Base-by-base conservation (phyloP, 2,888 invertebrate species). In the Deilephila porcellus region DNA sequence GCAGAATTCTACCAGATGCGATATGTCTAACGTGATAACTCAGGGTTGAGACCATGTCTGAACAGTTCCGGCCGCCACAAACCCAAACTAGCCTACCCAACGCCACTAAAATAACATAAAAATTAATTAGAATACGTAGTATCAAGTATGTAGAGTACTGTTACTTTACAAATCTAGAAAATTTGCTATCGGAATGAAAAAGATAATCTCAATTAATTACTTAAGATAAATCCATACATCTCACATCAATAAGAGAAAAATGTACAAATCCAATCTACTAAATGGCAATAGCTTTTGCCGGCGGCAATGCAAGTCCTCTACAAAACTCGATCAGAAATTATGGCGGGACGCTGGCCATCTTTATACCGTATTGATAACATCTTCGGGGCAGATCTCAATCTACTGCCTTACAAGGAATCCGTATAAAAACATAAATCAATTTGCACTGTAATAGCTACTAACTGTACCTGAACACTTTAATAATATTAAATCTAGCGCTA, bases 401-500 rank as follows among this genome's bases (percentile, higher is more conserved):
- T 67, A 67, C 14, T 20, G 25, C 45, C 45, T 67, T 45, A 25
- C 45, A 67, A 67, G 64, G 45, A 67, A 67, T 45, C 25, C 45
- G 14, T 29, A 63, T 64, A 45, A 64, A 20, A 64, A 64, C 20
- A 45, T 45, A 45, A 64, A 64, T 67, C 25, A 67, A 67, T 67
- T 20, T 67, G 6, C 45, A 45, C 64, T 4, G 64, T 67, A 45
- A 67, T 67, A 0, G 20, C 20, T 45, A 7, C 20, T 45, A 67
- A 25, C 37, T 45, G 45, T 67, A 45, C 11, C 45, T 14, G 45
- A 3, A 63, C n/a, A 67, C 4, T 67, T 45, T 20, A 64, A 37
- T 64, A 37, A 56, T 20, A 64, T 64, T 64, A 37, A 56, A 64
- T 64, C n/a, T 64, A 64, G n/a, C 64, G 37, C 34, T 64, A 64